phyloP scores from a whole-genome alignment of 2,113 vertebrate genomes.

The Menura novaehollandiae region DNA sequence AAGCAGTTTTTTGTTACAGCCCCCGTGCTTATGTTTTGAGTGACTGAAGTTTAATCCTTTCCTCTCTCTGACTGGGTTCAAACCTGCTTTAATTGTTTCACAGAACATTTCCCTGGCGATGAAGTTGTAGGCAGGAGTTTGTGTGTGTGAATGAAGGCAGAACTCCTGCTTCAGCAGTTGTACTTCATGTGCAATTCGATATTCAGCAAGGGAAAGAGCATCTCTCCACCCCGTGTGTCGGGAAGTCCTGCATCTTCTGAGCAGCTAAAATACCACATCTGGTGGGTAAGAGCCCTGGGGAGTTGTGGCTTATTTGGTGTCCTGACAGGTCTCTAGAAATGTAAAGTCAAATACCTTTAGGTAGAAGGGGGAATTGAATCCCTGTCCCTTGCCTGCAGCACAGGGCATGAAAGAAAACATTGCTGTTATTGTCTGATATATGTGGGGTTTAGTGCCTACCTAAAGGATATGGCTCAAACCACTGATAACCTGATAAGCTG shows the following conservation, averaged over 20 bases:
- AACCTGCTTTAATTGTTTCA: neutral
- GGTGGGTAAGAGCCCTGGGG: neutral
- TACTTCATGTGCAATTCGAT: neutral
- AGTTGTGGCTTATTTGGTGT: neutral
- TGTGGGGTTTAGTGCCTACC: neutral
- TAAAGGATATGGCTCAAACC: neutral
- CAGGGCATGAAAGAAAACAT: neutral
- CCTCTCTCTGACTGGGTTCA: neutral
- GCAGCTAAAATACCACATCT: neutral
- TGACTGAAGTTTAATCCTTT: neutral
- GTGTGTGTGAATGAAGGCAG: neutral
- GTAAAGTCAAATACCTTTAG: neutral
- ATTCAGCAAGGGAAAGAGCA: neutral
- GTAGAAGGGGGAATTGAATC: neutral
- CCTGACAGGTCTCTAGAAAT: neutral
- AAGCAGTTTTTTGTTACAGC: neutral
- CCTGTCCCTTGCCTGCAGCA: neutral
- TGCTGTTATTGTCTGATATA: neutral
- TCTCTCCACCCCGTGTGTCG: accelerated
- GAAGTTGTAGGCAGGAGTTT: neutral
- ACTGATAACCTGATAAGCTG: neutral
- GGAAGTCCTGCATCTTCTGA: neutral
- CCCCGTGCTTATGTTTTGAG: neutral
- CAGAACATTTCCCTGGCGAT: neutral
- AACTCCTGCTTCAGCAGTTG: neutral